phyloP scores from a whole-genome alignment of 1,140 invertebrate genomes.

The Drepana arcuata region DNA sequence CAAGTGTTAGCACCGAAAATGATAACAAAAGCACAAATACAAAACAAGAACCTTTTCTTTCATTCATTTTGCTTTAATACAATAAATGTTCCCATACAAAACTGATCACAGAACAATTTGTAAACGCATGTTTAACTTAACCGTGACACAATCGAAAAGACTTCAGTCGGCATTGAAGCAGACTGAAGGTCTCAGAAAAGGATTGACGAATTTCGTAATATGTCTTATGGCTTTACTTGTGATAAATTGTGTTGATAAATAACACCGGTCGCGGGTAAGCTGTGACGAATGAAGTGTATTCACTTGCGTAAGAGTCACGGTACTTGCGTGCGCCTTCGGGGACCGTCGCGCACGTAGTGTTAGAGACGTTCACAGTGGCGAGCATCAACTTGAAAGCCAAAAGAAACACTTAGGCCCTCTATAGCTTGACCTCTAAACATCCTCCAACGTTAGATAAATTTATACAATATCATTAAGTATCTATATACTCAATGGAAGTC shows the following conservation, averaged over 20 bases:
- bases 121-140: conserved; percentile 24
- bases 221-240: conserved; percentile 21
- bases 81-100: conserved; percentile 24
- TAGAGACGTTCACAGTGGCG: conserved; percentile 15
- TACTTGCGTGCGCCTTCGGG: conserved; percentile 42
- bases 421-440: conserved; percentile 30
- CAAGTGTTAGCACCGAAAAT: conserved; percentile 28
- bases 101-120: conserved; percentile 39
- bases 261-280: conserved; percentile 9
- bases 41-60: conserved; percentile 22
- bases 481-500: background rate
- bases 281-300: conserved; percentile 3
- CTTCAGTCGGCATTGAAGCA: conserved; percentile 35
- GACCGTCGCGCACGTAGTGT: conserved; percentile 53
- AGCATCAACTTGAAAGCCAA: conserved; percentile 13
- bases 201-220: conserved; percentile 33
- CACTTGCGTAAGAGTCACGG: conserved; percentile 26
- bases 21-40: conserved; percentile 29
- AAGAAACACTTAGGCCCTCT: conserved; percentile 13
- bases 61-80: conserved; percentile 32
- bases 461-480: background rate
- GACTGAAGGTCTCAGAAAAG: conserved; percentile 30
- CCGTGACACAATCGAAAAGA: conserved; percentile 27
- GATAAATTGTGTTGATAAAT: conserved; percentile 15
- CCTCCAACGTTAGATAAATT: conserved; percentile 5